Conservation (phyloP, 2,888 invertebrate genomes). For the Eupsilia transversa region DNA sequence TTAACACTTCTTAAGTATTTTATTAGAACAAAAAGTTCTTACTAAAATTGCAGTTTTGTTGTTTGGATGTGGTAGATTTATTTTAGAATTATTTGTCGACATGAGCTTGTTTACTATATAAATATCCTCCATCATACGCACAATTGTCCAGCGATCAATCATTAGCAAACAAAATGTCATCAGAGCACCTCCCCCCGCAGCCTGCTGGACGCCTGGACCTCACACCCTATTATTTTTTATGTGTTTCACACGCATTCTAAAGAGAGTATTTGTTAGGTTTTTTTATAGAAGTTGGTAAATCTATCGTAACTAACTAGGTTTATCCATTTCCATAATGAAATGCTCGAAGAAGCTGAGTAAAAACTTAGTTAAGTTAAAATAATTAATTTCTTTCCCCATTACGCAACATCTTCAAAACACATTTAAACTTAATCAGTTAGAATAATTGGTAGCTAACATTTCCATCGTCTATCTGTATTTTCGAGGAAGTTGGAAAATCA, state of each 20-base stretch:
- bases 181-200: conserved; percentile 35
- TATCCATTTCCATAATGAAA: conserved; percentile 19
- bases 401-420: conserved; percentile 30
- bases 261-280: too few relatives aligned
- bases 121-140: conserved; percentile 57
- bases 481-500: conserved; percentile 64
- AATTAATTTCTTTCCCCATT: conserved; percentile 30
- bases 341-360: not conserved
- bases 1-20: conserved; percentile 10
- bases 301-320: not conserved
- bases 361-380: conserved; percentile 13
- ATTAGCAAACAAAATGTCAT: conserved; percentile 72
- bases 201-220: conserved; percentile 11
- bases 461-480: conserved; percentile 45
- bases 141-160: conserved; percentile 70
- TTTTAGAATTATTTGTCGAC: conserved; percentile 12
- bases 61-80: not conserved
- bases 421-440: conserved; percentile 52
- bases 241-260: conserved; percentile 22
- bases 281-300: not conserved
- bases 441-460: conserved; percentile 54
- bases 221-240: conserved; percentile 41
- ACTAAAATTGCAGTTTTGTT: not conserved
- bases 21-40: not conserved
- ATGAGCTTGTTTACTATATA: conserved; percentile 23